Percentiles rank a stretch among this genome's conserved stretches.
These are phyloP conservation scores for Scalopus aquaticus DNA, from an alignment of 2,113 vertebrate genomes.

Conservation along the genomic window DNA sequence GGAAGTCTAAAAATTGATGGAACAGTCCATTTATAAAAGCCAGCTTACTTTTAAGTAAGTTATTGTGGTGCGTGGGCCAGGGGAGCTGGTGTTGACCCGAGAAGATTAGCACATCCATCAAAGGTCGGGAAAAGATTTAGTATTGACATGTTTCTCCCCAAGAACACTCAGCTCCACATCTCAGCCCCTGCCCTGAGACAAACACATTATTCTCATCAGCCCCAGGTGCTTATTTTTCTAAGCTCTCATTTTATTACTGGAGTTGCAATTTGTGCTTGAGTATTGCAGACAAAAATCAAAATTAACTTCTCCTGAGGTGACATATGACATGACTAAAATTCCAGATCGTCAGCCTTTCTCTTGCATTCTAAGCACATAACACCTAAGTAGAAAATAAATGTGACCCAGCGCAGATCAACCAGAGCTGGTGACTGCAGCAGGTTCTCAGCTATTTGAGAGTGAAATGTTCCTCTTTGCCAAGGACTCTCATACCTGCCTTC, in stretches of 20 bases:
- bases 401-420: background rate
- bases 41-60: constrained; percentile 66
- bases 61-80: background rate
- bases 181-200: constrained; percentile 46
- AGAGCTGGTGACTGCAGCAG: background rate
- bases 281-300: constrained; percentile 49
- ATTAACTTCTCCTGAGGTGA: constrained; percentile 54
- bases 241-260: constrained; percentile 47
- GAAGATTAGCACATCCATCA: constrained; percentile 72
- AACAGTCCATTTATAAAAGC: constrained; percentile 53
- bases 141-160: constrained; percentile 59
- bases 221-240: constrained; percentile 51
- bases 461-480: background rate
- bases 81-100: constrained; percentile 24
- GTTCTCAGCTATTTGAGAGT: background rate
- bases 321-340: background rate
- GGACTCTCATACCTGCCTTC: background rate
- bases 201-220: constrained; percentile 39
- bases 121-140: constrained; percentile 31
- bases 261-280: constrained; percentile 46
- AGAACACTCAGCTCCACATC: background rate
- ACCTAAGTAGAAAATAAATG: background rate
- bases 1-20: constrained; percentile 48
- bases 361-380: background rate
- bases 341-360: constrained; percentile 14